Percentiles rank a stretch among this genome's conserved stretches.
Conservation (phyloP, 2,797 vertebrate genomes). For the Chaetophractus vellerosus region DNA sequence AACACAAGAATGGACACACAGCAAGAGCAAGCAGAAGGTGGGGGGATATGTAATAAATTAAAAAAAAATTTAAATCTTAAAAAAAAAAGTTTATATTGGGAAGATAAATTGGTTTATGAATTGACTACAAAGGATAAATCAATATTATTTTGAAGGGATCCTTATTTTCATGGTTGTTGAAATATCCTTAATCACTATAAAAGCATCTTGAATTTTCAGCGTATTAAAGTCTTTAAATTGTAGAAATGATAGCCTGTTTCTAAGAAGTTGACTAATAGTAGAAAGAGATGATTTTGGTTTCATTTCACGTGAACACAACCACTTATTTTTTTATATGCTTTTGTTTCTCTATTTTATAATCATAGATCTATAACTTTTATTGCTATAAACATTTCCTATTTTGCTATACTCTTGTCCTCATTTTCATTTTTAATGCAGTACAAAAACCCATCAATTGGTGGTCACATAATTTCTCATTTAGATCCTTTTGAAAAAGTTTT, state of each 20-base stretch:
- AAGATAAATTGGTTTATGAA: slow-evolving; percentile 29
- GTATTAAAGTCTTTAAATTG: slow-evolving; percentile 10
- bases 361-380: background rate
- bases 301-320: slow-evolving; percentile 16
- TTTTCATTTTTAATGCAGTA: background rate
- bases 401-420: background rate
- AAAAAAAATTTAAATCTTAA: too few relatives aligned
- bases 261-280: background rate
- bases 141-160: background rate
- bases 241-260: background rate
- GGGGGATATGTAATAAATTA: too few relatives aligned
- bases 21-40: too few relatives aligned
- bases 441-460: background rate
- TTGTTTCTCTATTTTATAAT: background rate
- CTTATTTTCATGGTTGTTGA: background rate
- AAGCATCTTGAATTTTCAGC: slow-evolving; percentile 1
- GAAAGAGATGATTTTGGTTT: background rate
- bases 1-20: too few relatives aligned
- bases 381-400: background rate
- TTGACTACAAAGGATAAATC: background rate
- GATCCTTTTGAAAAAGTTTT: background rate
- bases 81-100: too few relatives aligned
- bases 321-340: background rate
- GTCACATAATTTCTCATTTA: background rate
- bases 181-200: slow-evolving; percentile 24